Conservation (phyloP, 2,888 invertebrate species). For the Euspilapteryx auroguttella region DNA sequence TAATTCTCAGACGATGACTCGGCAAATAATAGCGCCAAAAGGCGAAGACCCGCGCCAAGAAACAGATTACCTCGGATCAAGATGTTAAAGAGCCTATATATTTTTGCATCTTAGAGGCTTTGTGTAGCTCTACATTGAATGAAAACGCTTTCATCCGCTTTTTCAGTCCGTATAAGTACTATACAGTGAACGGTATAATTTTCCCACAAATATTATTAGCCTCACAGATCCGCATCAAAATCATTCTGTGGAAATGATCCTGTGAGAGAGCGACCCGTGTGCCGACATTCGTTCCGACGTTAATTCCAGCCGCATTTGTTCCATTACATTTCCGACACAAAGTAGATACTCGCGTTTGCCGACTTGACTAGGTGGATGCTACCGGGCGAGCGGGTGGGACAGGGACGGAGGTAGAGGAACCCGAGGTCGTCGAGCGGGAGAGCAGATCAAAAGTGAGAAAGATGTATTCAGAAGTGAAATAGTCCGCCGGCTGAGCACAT, state of each 20-base stretch:
- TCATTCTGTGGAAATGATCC: conserved; percentile 23
- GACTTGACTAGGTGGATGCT: conserved; percentile 61
- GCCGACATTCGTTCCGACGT: conserved; percentile 56
- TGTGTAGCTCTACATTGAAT: conserved; percentile 8
- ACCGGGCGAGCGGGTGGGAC: conserved; percentile 41
- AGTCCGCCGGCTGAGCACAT: conserved; percentile 77
- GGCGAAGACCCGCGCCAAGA: conserved; percentile 16
- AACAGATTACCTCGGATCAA: conserved; percentile 25
- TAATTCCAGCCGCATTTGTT: conserved; percentile 62
- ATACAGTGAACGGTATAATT: no score
- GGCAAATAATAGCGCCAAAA: conserved; percentile 18
- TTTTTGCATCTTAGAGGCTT: conserved; percentile 14
- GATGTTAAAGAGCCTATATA: conserved; percentile 35
- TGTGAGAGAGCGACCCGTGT: conserved; percentile 46
- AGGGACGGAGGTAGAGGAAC: conserved; percentile 25
- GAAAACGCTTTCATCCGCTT: conserved; percentile 4
- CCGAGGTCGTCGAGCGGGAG: conserved; percentile 26
- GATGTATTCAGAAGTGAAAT: conserved; percentile 71
- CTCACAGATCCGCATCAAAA: conserved; percentile 47
- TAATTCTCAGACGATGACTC: conserved; percentile 6
- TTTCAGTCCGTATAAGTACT: no score
- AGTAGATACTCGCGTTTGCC: conserved; percentile 57
- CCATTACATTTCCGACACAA: conserved; percentile 62
- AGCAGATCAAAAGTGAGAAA: conserved; percentile 58
- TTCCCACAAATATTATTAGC: conserved; percentile 32